Percentiles rank a stretch among this genome's conserved stretches.
phyloP scores from a whole-genome alignment of 2,797 vertebrate genomes.

The Sandelia bainsii region DNA sequence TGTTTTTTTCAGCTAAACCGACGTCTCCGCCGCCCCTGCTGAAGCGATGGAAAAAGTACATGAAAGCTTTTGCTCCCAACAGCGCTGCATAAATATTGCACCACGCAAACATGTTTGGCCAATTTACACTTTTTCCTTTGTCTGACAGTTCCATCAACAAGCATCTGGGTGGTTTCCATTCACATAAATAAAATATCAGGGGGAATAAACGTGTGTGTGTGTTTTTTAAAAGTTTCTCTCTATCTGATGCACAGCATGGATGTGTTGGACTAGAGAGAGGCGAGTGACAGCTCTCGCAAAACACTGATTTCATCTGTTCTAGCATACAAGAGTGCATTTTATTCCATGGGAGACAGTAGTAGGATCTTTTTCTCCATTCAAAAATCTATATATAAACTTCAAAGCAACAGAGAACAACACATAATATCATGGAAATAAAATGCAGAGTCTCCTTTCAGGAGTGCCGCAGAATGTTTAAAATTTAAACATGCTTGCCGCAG shows the following conservation, averaged over 20 bases:
- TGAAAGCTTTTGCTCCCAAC: constrained; percentile 57
- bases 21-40: constrained; percentile 39
- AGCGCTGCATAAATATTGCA: constrained; percentile 76
- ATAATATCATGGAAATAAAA: constrained; percentile 74
- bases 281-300: constrained; percentile 58
- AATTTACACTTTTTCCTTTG: constrained; percentile 71
- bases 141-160: constrained; percentile 76
- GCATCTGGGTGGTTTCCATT: constrained; percentile 64
- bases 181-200: constrained; percentile 78
- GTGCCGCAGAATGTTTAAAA: constrained; percentile 70
- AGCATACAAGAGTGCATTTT: constrained; percentile 38
- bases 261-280: constrained; percentile 60
- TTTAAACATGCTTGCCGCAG: constrained; percentile 69
- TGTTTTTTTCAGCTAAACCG: constrained; percentile 12
- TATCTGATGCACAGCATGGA: constrained; percentile 51
- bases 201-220: constrained; percentile 41
- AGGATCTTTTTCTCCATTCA: constrained; percentile 21
- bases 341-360: constrained; percentile 26
- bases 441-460: constrained; percentile 63
- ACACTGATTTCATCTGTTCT: constrained; percentile 65
- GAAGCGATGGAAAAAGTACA: constrained; percentile 43
- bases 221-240: constrained; percentile 53
- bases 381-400: constrained; percentile 73
- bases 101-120: constrained; percentile 65
- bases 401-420: constrained; percentile 63